Conservation (phyloP, 2,797 vertebrate species). For the Gila robusta region DNA sequence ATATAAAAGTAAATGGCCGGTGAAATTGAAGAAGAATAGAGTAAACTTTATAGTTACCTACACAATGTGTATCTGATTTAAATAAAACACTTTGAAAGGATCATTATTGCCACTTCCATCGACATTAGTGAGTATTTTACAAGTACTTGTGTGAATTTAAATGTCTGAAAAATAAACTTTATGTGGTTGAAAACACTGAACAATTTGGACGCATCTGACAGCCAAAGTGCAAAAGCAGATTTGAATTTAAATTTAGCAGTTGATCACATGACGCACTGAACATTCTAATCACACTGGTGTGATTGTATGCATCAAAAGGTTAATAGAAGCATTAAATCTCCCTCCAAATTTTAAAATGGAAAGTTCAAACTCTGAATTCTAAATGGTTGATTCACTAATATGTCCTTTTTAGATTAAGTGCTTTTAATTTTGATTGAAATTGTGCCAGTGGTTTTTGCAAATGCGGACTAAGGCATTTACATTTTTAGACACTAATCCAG, state of each 20-base stretch:
- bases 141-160: neutral
- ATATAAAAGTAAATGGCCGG: neutral
- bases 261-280: neutral
- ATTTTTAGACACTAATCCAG: neutral
- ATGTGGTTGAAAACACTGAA: neutral
- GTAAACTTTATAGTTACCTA: too few relatives aligned
- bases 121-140: neutral
- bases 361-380: neutral
- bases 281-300: neutral
- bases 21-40: too few relatives aligned
- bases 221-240: neutral
- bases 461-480: neutral
- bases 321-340: neutral
- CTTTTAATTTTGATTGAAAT: neutral
- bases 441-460: neutral
- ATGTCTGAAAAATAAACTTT: neutral
- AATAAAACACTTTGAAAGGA: neutral
- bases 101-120: neutral
- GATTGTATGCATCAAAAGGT: neutral
- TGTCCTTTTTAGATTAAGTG: neutral
- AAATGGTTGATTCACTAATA: neutral
- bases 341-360: conserved; percentile 8
- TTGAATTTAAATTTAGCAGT: neutral
- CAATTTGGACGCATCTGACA: too few relatives aligned
- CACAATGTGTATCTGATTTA: neutral